Evolutionary conservation across 2,797 vertebrate genomes (phyloP).

Genomic region (Coilia nasus): DNA sequence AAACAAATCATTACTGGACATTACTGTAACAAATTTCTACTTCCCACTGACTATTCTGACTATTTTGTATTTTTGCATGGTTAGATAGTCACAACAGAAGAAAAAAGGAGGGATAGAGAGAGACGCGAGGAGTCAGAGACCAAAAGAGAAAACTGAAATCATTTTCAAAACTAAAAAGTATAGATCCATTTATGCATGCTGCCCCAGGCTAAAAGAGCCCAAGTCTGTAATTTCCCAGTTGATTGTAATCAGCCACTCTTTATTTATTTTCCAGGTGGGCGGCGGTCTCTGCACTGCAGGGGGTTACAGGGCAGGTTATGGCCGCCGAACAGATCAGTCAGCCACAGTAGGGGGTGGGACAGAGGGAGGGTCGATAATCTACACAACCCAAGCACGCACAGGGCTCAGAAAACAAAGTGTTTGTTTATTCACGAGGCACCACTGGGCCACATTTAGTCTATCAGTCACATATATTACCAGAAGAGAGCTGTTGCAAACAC

Average conservation of each 20-base stretch:
- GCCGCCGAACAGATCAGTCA: slow-evolving; percentile 1
- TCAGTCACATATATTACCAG: not conserved
- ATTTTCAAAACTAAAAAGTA: slow-evolving; percentile 42
- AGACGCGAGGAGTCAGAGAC: slow-evolving; percentile 35
- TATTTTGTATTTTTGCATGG: too few relatives aligned
- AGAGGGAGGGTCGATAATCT: not conserved
- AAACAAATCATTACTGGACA: too few relatives aligned
- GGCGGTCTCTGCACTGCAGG: not conserved
- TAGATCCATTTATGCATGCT: not conserved
- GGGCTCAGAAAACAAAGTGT: not conserved
- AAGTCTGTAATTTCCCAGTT: not conserved
- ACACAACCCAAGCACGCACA: not conserved
- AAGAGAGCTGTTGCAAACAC: not conserved
- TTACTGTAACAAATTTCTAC: too few relatives aligned
- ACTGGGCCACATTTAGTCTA: not conserved
- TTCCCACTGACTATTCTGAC: too few relatives aligned
- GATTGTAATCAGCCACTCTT: slow-evolving; percentile 10
- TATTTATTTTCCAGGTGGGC: slow-evolving; percentile 23
- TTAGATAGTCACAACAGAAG: too few relatives aligned
- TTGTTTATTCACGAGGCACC: not conserved
- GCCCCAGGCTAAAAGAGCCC: not conserved
- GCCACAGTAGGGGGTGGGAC: not conserved
- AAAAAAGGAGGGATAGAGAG: too few relatives aligned
- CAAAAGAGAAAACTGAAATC: slow-evolving; percentile 50
- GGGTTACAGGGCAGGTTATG: not conserved